A percentile compares a stretch with the other conserved stretches of the same genome.
phyloP scores from a whole-genome alignment of 2,797 vertebrate species.

The Microcaecilia unicolor region DNA sequence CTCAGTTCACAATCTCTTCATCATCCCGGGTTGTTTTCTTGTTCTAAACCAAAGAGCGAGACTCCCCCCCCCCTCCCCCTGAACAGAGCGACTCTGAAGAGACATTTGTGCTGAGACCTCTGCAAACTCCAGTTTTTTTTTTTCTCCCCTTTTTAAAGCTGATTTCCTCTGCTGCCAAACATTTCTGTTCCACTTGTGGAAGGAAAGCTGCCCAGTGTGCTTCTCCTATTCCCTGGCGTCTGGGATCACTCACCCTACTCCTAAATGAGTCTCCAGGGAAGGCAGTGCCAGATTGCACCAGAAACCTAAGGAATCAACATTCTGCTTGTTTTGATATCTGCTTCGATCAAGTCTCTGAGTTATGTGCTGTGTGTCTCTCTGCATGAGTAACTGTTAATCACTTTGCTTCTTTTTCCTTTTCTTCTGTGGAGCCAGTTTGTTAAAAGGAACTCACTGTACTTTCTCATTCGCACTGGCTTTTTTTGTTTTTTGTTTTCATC shows the following conservation, averaged over 20 bases:
- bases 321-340: slow-evolving; percentile 4
- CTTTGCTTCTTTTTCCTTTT: background rate
- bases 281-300: background rate
- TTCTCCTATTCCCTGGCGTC: background rate
- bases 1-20: too few relatives aligned
- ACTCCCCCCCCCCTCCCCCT: too few relatives aligned
- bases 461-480: background rate
- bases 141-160: too few relatives aligned
- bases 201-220: too few relatives aligned
- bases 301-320: slow-evolving; percentile 7
- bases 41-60: too few relatives aligned
- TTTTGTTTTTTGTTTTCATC: background rate
- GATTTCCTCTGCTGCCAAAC: too few relatives aligned
- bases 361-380: background rate
- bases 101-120: too few relatives aligned
- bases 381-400: background rate
- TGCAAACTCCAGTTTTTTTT: too few relatives aligned
- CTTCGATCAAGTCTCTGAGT: background rate
- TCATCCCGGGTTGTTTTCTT: too few relatives aligned
- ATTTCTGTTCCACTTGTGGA: too few relatives aligned
- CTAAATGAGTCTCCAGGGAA: background rate
- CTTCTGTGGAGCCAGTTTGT: background rate
- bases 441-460: fast-evolving
- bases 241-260: background rate
- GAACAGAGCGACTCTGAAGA: too few relatives aligned